Evolutionary conservation across 2,797 vertebrate genomes (phyloP).

Genomic region (Toxotes lorentzi): DNA sequence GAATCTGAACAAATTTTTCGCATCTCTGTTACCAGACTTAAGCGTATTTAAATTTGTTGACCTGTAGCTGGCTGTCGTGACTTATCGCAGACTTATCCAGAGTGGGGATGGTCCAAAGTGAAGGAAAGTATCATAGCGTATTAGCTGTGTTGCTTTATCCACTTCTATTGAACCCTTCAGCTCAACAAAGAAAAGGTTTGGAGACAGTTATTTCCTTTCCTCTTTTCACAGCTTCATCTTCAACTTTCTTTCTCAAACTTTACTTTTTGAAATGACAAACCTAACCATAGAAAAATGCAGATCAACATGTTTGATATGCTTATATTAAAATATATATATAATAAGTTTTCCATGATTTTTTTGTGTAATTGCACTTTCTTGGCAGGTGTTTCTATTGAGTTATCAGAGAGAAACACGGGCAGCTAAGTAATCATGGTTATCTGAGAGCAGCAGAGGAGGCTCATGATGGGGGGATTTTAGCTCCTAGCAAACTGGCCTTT

Average conservation of each 20-base stretch:
- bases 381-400: conserved; percentile 37
- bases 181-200: neutral
- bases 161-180: neutral
- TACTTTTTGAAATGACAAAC: neutral
- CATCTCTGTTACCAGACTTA: neutral
- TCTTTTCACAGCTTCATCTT: neutral
- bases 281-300: conserved; percentile 10
- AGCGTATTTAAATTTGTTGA: neutral
- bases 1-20: neutral
- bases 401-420: conserved; percentile 37
- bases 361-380: conserved; percentile 9
- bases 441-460: conserved; percentile 40
- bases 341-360: neutral
- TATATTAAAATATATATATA: too few relatives aligned
- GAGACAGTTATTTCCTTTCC: neutral
- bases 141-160: conserved; percentile 5
- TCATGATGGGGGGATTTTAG: conserved; percentile 50
- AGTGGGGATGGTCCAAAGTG: neutral
- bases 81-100: neutral
- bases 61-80: neutral
- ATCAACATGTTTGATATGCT: conserved; percentile 8
- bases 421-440: conserved; percentile 38
- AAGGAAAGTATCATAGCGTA: neutral
- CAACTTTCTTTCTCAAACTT: neutral
- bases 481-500: conserved; percentile 50